These are phyloP conservation scores for Troides oblongomaculatus DNA, from an alignment of 2,888 invertebrate genomes.

Conservation along the genomic window DNA sequence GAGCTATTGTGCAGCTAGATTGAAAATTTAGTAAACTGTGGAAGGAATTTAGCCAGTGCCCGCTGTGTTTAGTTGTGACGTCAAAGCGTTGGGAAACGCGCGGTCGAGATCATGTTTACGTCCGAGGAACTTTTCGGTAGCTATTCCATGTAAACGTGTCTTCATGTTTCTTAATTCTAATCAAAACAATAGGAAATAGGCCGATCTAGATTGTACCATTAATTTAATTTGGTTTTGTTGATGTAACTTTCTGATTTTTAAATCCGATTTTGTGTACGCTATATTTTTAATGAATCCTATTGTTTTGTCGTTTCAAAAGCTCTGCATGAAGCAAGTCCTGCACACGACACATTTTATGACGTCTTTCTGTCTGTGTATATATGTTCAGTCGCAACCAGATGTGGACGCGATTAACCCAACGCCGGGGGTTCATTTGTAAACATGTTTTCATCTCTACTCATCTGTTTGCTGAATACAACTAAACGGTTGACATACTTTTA, in stretches of 20 bases:
- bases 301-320: too few relatives aligned
- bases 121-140: neutral
- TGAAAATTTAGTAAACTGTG: constrained; percentile 5
- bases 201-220: too few relatives aligned
- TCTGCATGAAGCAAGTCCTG: too few relatives aligned
- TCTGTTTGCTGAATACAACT: constrained; percentile 25
- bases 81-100: constrained; percentile 10
- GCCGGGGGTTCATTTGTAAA: neutral
- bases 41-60: neutral
- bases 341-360: too few relatives aligned
- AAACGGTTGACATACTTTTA: constrained; percentile 26
- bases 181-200: too few relatives aligned
- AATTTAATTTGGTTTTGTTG: too few relatives aligned
- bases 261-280: too few relatives aligned
- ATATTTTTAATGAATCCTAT: too few relatives aligned
- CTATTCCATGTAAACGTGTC: neutral
- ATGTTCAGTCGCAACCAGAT: constrained; percentile 5
- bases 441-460: neutral
- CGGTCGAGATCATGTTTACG: neutral
- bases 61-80: constrained; percentile 7
- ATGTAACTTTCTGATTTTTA: too few relatives aligned
- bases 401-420: neutral
- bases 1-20: constrained; percentile 4
- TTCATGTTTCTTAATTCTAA: neutral
- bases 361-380: too few relatives aligned